Evolutionary conservation across 2,113 vertebrate species (phyloP).

Genomic region (Cinclus cinclus): DNA sequence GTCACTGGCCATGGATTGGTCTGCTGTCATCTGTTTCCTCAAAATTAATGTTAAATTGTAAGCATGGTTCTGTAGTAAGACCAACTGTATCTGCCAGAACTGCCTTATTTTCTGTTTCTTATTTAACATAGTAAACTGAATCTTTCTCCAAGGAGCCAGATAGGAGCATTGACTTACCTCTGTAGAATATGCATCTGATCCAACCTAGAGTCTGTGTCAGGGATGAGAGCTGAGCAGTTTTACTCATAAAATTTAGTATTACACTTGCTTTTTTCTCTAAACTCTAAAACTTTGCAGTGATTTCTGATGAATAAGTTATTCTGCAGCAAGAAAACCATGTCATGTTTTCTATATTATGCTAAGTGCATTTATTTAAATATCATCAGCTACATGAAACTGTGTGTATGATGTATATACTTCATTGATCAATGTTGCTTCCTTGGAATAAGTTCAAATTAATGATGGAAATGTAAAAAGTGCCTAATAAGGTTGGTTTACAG

Average conservation of each 20-base stretch:
- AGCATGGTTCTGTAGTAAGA: not conserved
- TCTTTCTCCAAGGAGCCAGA: not conserved
- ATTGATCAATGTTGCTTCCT: not conserved
- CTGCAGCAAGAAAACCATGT: not conserved
- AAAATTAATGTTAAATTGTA: not conserved
- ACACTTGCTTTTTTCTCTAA: not conserved
- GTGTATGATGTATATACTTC: not conserved
- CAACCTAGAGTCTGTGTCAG: not conserved
- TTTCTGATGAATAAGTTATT: not conserved
- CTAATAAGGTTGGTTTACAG: not conserved
- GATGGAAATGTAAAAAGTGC: not conserved
- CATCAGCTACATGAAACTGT: not conserved
- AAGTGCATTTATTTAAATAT: not conserved
- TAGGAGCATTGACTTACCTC: too few species aligned
- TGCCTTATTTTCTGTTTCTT: not conserved
- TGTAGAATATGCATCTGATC: not conserved
- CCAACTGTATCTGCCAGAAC: not conserved
- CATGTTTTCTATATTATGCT: not conserved
- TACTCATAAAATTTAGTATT: not conserved
- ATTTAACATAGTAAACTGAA: not conserved
- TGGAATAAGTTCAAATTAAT: not conserved
- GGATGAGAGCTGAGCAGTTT: not conserved
- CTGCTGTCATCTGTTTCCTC: not conserved
- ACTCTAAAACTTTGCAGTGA: not conserved
- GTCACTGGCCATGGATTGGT: not conserved